phyloP scores from a whole-genome alignment of 2,113 vertebrate genomes.

The Mellivora capensis region DNA sequence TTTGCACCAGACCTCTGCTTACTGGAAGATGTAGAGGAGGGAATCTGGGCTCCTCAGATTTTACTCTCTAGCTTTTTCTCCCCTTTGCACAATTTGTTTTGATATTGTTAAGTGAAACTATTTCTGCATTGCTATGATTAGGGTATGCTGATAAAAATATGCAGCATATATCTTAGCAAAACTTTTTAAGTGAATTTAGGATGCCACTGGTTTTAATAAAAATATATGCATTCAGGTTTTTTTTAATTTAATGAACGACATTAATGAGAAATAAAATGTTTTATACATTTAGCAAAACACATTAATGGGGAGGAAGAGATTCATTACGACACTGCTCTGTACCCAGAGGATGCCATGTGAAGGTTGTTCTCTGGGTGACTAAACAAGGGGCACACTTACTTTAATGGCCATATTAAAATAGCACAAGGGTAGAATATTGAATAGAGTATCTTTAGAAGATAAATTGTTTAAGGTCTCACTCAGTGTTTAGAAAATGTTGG shows the following conservation, averaged over 20 bases:
- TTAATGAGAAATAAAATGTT: slow-evolving; percentile 39
- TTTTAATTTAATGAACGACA: background rate
- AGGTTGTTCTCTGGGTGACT: slow-evolving; percentile 30
- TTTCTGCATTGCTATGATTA: background rate
- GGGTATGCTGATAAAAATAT: background rate
- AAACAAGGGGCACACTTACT: background rate
- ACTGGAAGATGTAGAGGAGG: background rate
- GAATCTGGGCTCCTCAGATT: background rate
- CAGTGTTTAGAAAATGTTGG: background rate
- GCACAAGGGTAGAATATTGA: background rate
- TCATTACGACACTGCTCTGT: background rate
- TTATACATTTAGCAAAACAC: slow-evolving; percentile 31
- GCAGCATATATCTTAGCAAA: background rate
- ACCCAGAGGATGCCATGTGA: background rate
- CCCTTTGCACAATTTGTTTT: background rate
- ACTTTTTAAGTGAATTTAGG: background rate
- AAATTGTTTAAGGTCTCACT: background rate
- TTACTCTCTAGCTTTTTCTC: background rate
- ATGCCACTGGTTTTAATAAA: slow-evolving; percentile 19
- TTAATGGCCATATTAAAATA: slow-evolving; percentile 44
- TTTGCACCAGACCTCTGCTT: background rate
- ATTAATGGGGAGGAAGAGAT: slow-evolving; percentile 33
- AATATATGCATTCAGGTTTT: background rate
- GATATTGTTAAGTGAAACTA: background rate
- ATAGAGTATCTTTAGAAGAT: background rate